A percentile compares a stretch with the other conserved stretches of the same genome.
These are phyloP conservation scores for Diplolepis rosae DNA, from an alignment of 2,888 invertebrate species.

Conservation along the genomic window DNA sequence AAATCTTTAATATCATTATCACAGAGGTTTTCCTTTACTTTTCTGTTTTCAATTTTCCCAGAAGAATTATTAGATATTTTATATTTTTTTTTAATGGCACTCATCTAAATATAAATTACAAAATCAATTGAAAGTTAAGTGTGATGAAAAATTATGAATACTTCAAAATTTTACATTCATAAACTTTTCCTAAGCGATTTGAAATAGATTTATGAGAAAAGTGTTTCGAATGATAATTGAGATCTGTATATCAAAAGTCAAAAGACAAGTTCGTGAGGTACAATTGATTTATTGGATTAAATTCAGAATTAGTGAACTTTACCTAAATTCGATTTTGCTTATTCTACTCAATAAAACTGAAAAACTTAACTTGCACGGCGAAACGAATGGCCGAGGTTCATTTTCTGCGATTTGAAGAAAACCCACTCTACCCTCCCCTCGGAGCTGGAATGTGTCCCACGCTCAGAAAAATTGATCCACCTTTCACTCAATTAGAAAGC, in stretches of 20 bases:
- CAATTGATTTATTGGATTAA: not conserved
- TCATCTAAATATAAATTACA: constrained; percentile 30
- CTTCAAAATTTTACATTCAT: not conserved
- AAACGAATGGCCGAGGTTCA: not conserved
- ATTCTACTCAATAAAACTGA: not conserved
- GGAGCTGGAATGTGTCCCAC: constrained; percentile 17
- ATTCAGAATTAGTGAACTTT: constrained; percentile 21
- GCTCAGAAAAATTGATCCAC: constrained; percentile 1
- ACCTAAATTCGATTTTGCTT: not conserved
- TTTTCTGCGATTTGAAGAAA: constrained; percentile 19
- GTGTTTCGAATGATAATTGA: not conserved
- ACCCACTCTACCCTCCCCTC: not conserved
- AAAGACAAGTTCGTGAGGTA: constrained; percentile 19
- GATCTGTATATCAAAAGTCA: not conserved
- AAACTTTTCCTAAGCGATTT: not conserved
- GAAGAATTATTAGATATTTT: constrained; percentile 39
- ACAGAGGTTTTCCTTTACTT: constrained; percentile 53
- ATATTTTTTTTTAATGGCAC: constrained; percentile 45
- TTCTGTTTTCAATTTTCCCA: constrained; percentile 37
- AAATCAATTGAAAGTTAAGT: constrained; percentile 22
- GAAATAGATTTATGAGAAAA: not conserved
- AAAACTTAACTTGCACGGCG: not conserved
- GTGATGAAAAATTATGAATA: not conserved
- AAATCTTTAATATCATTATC: constrained; percentile 54
- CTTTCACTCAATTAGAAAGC: not conserved